Base-by-base conservation (phyloP, 1,140 invertebrate species). In the Druon quercuslanigerum region DNA sequence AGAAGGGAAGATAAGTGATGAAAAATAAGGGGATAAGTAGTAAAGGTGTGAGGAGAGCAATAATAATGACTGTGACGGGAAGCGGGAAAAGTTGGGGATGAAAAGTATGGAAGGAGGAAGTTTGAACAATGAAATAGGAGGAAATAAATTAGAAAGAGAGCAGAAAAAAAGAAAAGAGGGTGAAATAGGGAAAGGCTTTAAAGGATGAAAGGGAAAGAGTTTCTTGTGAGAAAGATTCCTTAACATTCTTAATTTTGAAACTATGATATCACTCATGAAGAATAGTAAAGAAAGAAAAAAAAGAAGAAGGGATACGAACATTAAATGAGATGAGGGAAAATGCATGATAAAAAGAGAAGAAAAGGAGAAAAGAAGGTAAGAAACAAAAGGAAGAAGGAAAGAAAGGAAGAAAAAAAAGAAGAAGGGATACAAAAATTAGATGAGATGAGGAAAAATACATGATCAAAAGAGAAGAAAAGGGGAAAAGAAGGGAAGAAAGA, bases 131-230 rank as follows among this genome's bases (percentile, higher is more conserved):
- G 9, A 46, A 2, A 8, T 11, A 46, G 11, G 40, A 7, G 40
- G 40, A 11, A 46, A 46, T 46, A 46, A 46, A 46, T 46, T 9
- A 11, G 0, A 46, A 46, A 46, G 6, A 0, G 40, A 46, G 40
- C 5, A 9, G 8, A 9, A 46, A 11, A 46, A 0, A 46, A 46
- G 40, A 46, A 46, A 11, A 11, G 40, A 46, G 11, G 6, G 7
- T 8, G 7, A 46, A 9, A 46, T 8, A 11, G 40, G 40, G 40
- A 7, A 46, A 7, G 13, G 16, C 50, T 0, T 13, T 8, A 70
- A 70, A 71, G 6, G 25, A 19, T 20, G 51, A 73, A 73, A 40
- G 8, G 50, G 50, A 56, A 73, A 73, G 51, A 13, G 51, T 12
- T 16, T 40, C 17, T 56, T 40, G 19, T 40, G 13, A 56, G n/a